Percentiles rank a stretch among this genome's conserved stretches.
These are phyloP conservation scores for Tridacna crocea DNA, from an alignment of 2,888 invertebrate species.

Conservation along the genomic window DNA sequence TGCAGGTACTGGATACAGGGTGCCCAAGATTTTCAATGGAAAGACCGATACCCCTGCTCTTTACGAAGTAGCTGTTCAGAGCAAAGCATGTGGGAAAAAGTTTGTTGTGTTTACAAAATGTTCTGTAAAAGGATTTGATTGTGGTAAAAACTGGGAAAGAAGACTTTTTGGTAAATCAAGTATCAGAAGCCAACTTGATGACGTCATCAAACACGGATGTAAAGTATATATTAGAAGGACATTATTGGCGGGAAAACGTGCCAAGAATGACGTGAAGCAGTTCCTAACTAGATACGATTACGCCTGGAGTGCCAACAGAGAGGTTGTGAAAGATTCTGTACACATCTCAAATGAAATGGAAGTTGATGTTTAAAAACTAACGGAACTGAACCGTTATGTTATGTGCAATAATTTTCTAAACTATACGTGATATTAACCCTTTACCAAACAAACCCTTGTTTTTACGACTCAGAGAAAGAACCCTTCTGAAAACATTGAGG, in stretches of 20 bases:
- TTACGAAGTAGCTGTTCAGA: conserved; percentile 67
- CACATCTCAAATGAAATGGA: conserved; percentile 47
- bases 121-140: conserved; percentile 45
- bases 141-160: conserved; percentile 59
- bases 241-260: conserved; percentile 40
- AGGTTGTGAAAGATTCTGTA: conserved; percentile 29
- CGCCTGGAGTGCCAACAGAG: conserved; percentile 56
- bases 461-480: no score
- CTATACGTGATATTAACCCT: background rate
- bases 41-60: conserved; percentile 60
- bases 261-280: conserved; percentile 30
- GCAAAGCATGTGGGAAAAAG: conserved; percentile 43
- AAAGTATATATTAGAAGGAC: conserved; percentile 57
- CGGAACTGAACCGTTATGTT: no score
- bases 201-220: conserved; percentile 57
- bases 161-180: conserved; percentile 52
- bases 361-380: background rate
- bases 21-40: conserved; percentile 56
- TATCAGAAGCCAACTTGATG: conserved; percentile 59
- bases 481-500: background rate
- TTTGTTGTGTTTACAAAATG: conserved; percentile 64
- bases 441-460: no score
- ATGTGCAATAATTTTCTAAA: no score
- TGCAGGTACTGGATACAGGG: conserved; percentile 56
- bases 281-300: conserved; percentile 63